Percentiles rank a stretch among this genome's conserved stretches.
Conservation (phyloP, 2,888 invertebrate genomes). For the Chrysolina haemoptera region DNA sequence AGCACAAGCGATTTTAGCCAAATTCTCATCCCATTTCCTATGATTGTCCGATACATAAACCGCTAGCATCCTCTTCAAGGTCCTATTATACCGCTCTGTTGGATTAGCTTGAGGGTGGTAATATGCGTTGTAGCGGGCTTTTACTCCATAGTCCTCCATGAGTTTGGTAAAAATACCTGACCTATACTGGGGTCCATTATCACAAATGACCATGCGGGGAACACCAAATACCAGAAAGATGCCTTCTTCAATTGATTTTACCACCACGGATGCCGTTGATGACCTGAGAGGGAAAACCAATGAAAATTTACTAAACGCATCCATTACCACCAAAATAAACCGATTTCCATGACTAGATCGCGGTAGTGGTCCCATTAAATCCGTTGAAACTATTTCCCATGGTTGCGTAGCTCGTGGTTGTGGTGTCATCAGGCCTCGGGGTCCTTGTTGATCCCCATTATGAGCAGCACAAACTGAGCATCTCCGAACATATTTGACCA, state of each 20-base stretch:
- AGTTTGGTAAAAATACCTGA: conserved; percentile 27
- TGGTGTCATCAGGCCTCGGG: conserved; percentile 47
- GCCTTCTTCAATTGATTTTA: conserved; percentile 36
- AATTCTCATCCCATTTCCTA: conserved; percentile 30
- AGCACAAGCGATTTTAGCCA: conserved; percentile 33
- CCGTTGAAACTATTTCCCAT: conserved; percentile 44
- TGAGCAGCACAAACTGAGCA: conserved; percentile 46
- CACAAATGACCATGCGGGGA: conserved; percentile 28
- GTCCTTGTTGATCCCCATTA: conserved; percentile 46
- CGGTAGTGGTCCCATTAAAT: conserved; percentile 52
- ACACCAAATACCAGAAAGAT: conserved; percentile 49
- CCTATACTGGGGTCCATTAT: conserved; percentile 52
- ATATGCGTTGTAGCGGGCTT: conserved; percentile 27
- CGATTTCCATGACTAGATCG: conserved; percentile 22
- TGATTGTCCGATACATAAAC: conserved; percentile 39
- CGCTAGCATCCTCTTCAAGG: conserved; percentile 21
- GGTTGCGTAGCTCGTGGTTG: conserved; percentile 14
- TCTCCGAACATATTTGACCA: conserved; percentile 44
- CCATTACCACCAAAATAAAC: conserved; percentile 40
- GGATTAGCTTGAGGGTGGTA: conserved; percentile 40
- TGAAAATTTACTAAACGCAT: conserved; percentile 39
- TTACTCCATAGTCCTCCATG: not conserved
- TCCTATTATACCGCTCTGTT: conserved; percentile 29
- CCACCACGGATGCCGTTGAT: conserved; percentile 28
- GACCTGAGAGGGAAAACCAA: conserved; percentile 36